phyloP scores from a whole-genome alignment of 2,113 vertebrate species.

The Neomonachus schauinslandi region DNA sequence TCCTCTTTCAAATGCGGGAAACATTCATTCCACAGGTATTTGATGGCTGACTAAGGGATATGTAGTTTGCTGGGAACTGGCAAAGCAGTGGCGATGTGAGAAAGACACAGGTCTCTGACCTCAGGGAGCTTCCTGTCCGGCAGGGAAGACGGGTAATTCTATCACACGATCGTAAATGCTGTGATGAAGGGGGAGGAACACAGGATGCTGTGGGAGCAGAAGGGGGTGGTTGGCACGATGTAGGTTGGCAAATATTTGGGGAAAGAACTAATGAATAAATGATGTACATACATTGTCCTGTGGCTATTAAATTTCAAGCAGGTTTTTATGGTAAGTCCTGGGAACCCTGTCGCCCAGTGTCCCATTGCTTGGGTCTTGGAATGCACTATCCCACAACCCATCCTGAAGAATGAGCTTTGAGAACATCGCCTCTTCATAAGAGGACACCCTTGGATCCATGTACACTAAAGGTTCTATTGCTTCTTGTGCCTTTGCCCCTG shows the following conservation, averaged over 20 bases:
- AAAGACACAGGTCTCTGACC: not conserved
- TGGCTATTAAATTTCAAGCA: not conserved
- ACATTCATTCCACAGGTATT: not conserved
- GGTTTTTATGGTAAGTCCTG: not conserved
- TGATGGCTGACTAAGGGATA: not conserved
- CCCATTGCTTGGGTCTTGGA: not conserved
- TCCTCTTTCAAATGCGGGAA: not conserved
- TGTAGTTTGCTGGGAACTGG: not conserved
- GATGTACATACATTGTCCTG: not conserved
- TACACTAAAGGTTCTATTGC: not conserved
- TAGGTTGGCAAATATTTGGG: not conserved
- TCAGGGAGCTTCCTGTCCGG: not conserved
- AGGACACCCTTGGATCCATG: not conserved
- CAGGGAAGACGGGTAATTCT: not conserved
- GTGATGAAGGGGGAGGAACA: not conserved
- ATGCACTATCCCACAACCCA: not conserved
- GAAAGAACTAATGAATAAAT: not conserved
- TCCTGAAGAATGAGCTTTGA: not conserved
- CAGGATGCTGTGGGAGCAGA: not conserved
- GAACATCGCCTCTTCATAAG: not conserved
- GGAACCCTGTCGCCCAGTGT: not conserved
- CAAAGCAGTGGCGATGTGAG: not conserved
- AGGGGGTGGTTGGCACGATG: not conserved
- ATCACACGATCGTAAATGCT: too few species aligned
- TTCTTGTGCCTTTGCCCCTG: not conserved